Conservation (phyloP, 2,888 invertebrate genomes). For the Agrochola lychnidis region DNA sequence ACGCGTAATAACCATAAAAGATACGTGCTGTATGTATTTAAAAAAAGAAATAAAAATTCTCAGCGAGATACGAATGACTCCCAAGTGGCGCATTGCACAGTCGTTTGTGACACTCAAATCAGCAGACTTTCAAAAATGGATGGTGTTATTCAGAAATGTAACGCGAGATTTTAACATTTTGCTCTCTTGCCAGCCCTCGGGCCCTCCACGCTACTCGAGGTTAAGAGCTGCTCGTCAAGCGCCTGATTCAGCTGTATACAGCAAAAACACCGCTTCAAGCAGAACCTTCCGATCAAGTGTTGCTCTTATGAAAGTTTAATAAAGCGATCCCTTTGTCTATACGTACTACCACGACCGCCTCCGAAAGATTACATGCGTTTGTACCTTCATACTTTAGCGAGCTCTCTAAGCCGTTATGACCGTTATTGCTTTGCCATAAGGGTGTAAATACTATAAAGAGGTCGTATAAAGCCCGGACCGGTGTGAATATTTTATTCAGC, state of each 20-base stretch:
- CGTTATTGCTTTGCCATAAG: slow-evolving; percentile 34
- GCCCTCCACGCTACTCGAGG: slow-evolving; percentile 59
- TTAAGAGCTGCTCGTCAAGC: slow-evolving; percentile 66
- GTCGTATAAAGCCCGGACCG: slow-evolving; percentile 7
- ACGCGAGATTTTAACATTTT: slow-evolving; percentile 57
- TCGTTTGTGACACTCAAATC: slow-evolving; percentile 44
- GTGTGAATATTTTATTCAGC: slow-evolving; percentile 61
- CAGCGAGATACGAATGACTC: slow-evolving; percentile 19
- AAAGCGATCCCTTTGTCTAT: slow-evolving; percentile 70
- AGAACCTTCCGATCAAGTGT: slow-evolving; percentile 70
- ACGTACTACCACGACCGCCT: slow-evolving; percentile 32
- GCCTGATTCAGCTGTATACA: slow-evolving; percentile 77
- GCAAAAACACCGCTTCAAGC: slow-evolving; percentile 76
- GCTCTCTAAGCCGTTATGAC: slow-evolving; percentile 26
- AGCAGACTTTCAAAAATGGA: slow-evolving; percentile 40
- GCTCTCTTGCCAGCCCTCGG: slow-evolving; percentile 58
- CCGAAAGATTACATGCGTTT: slow-evolving; percentile 57
- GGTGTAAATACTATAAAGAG: slow-evolving; percentile 40
- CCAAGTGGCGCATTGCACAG: slow-evolving; percentile 9
- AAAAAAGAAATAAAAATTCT: background rate
- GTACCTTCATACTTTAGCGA: slow-evolving; percentile 39
- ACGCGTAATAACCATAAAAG: no score
- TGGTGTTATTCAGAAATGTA: slow-evolving; percentile 57
- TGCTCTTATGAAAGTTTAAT: slow-evolving; percentile 75
- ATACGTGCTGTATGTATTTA: background rate